Percentiles rank a stretch among this genome's conserved stretches.
phyloP scores from a whole-genome alignment of 2,888 invertebrate genomes.

The Lissonota sp. region DNA sequence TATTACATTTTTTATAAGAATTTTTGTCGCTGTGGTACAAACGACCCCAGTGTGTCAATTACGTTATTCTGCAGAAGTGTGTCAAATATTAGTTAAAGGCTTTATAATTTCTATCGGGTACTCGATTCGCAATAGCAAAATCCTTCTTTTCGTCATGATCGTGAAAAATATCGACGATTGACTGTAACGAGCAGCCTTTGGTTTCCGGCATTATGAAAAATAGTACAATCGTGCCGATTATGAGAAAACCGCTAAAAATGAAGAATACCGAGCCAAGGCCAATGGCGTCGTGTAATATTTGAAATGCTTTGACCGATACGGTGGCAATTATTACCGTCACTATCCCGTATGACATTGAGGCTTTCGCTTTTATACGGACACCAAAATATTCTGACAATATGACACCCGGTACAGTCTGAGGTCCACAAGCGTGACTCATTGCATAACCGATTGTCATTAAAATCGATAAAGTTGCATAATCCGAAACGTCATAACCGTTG shows the following conservation, averaged over 20 bases:
- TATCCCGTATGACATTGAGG: conserved; percentile 32
- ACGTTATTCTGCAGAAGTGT: too few relatives aligned
- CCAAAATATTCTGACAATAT: conserved; percentile 67
- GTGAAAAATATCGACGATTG: conserved; percentile 5
- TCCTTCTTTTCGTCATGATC: too few relatives aligned
- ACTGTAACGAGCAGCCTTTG: conserved; percentile 7
- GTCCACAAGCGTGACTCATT: conserved; percentile 39
- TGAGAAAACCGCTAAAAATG: conserved; percentile 23
- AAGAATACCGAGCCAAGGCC: conserved; percentile 58
- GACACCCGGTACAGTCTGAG: conserved; percentile 49
- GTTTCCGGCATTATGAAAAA: conserved; percentile 64
- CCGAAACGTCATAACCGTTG: conserved; percentile 11
- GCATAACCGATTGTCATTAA: conserved; percentile 25
- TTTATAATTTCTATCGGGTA: too few relatives aligned
- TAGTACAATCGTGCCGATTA: conserved; percentile 4
- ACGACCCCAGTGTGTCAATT: too few relatives aligned
- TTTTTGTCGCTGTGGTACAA: too few relatives aligned
- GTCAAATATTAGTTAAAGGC: too few relatives aligned
- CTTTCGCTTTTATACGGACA: conserved; percentile 61
- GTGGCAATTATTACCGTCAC: not conserved
- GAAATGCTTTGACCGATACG: conserved; percentile 36
- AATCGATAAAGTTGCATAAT: not conserved
- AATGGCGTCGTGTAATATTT: conserved; percentile 3
- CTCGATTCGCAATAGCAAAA: too few relatives aligned
- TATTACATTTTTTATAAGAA: too few relatives aligned